These are phyloP conservation scores for Tribolium castaneum DNA, from an alignment of 1,140 invertebrate species.

Conservation along the genomic window DNA sequence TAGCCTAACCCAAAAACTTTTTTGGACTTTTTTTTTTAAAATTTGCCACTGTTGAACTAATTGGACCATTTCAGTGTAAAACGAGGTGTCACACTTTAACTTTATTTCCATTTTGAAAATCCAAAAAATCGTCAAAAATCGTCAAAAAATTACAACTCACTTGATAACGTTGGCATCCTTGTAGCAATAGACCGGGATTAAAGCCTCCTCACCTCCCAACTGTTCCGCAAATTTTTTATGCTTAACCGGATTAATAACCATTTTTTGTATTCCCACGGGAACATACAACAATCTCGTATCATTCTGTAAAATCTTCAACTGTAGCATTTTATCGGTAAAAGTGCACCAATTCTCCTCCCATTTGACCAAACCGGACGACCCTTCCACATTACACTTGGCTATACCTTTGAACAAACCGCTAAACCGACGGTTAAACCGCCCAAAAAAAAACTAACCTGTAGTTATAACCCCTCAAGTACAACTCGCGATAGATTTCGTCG, in stretches of 20 bases:
- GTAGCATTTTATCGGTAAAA: slow-evolving; percentile 94
- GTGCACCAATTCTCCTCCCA: slow-evolving; percentile 91
- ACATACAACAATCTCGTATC: slow-evolving; percentile 82
- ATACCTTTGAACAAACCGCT: slow-evolving; percentile 76
- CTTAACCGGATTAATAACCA: slow-evolving; percentile 81
- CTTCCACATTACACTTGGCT: slow-evolving; percentile 59
- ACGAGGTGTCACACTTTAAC: no score
- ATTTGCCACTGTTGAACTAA: no score
- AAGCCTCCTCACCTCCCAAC: slow-evolving; percentile 62
- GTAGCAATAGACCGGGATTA: slow-evolving; percentile 65
- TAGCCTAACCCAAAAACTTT: no score
- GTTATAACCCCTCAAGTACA: neutral
- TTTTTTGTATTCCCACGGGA: slow-evolving; percentile 84
- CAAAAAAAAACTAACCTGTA: neutral
- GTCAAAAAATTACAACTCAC: neutral
- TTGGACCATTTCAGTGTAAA: no score
- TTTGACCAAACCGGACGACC: slow-evolving; percentile 65
- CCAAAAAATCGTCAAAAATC: no score
- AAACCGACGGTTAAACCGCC: slow-evolving; percentile 1
- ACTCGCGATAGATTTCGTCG: neutral
- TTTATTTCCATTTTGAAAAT: no score
- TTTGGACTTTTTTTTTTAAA: no score
- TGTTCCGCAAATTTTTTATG: slow-evolving; percentile 63
- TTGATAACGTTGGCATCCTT: slow-evolving; percentile 57
- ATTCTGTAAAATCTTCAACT: slow-evolving; percentile 83